These are phyloP conservation scores for Adela reaumurella DNA, from an alignment of 2,888 invertebrate genomes.

Conservation along the genomic window DNA sequence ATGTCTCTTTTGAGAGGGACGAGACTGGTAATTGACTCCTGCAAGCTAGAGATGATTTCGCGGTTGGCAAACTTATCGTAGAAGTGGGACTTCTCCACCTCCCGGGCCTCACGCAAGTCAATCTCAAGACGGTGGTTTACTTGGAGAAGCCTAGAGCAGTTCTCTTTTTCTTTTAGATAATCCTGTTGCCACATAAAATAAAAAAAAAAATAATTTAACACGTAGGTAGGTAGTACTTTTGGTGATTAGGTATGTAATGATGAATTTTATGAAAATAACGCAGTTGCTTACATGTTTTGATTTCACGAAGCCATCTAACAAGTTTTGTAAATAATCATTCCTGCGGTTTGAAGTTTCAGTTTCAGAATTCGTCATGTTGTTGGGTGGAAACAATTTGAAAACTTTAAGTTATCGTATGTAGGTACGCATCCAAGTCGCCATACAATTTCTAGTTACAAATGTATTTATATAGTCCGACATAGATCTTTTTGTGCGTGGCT, in stretches of 20 bases:
- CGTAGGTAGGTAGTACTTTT: background rate
- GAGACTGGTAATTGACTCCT: slow-evolving; percentile 42
- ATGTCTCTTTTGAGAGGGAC: slow-evolving; percentile 39
- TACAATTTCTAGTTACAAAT: too few species aligned
- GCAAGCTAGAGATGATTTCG: slow-evolving; percentile 44
- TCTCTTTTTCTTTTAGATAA: slow-evolving; percentile 29
- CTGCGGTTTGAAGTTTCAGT: too few species aligned
- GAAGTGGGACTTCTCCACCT: slow-evolving; percentile 42
- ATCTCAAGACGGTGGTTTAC: slow-evolving; percentile 29
- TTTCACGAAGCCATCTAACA: slow-evolving; percentile 28
- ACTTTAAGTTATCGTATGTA: too few species aligned
- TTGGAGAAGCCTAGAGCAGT: slow-evolving; percentile 30
- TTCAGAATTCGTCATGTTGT: too few species aligned
- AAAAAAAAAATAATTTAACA: background rate
- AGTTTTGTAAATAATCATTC: slow-evolving; percentile 26
- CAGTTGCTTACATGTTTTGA: slow-evolving; percentile 33
- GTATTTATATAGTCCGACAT: too few species aligned
- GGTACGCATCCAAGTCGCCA: too few species aligned
- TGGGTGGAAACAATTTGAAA: too few species aligned
- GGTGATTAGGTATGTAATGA: too few species aligned
- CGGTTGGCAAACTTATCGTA: slow-evolving; percentile 37
- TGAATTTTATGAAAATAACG: background rate
- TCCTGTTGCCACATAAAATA: too few species aligned
- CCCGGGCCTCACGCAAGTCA: slow-evolving; percentile 33
- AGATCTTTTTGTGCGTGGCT: too few species aligned